Evolutionary conservation across 2,888 invertebrate species (phyloP), one percentile per base, ranked within the genome.

Genomic region (Falcaria lacertinaria): DNA sequence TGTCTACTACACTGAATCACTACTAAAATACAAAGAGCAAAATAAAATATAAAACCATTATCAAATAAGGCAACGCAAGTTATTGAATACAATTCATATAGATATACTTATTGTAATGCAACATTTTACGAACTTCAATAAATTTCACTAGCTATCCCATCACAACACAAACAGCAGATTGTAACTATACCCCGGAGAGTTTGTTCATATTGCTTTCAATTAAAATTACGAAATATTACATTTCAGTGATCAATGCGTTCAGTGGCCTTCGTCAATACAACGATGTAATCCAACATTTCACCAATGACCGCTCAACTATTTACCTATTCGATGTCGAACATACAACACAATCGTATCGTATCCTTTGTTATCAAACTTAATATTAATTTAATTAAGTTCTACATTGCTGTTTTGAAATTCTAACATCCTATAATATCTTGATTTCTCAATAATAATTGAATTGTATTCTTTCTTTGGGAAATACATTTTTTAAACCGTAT

Each of bases 231-330:
- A 11, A 25, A 15, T 25, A 22, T 15, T 15, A 37, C 37, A 37
- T 22, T 15, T 37, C 25, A 37, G 37, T 22, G 14, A 37, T 25
- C 37, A 37, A 37, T 14, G 13, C 11, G 22, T 36, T 22, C 22
- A 36, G 14, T 36, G 22, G 22, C 15, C 13, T 15, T 13, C 22
- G 13, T 22, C 13, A 22, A 22, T 22, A 15, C 7, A n/a, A n/a
- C 17, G 11, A n/a, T n/a, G 37, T 37, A 22, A 37, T 37, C 37
- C 37, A 37, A 37, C 14, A 37, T 37, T 37, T 25, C 37, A 22
- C 22, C 14, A 19, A 14, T 15, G 4, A 37, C 37, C 37, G 13
- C 25, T 15, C 3, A 7, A 15, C 25, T 8, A 37, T 37, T 22
- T 37, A 37, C 25, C 22, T 37, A 37, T 37, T 22, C 15, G 37